A percentile compares a stretch with the other conserved stretches of the same genome.
Conservation (phyloP, 1,140 invertebrate species). For the Akabosia matsudoensis region DNA sequence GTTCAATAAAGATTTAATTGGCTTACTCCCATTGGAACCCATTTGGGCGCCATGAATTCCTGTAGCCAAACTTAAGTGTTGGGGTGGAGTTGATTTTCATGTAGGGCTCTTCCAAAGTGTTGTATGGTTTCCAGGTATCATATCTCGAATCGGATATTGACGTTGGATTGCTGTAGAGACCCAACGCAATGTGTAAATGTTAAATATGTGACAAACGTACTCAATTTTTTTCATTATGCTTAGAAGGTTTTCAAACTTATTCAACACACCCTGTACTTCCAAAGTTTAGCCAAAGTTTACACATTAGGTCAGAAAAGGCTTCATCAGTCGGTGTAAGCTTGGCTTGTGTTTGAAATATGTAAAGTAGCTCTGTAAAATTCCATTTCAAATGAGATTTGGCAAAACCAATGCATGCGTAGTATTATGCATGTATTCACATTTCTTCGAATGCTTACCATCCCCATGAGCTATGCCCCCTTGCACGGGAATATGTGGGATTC, state of each 20-base stretch:
- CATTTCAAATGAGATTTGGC: neutral
- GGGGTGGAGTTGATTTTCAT: conserved; percentile 2
- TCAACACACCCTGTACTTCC: neutral
- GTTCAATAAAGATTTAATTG: neutral
- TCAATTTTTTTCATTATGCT: no score
- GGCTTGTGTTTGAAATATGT: conserved; percentile 2
- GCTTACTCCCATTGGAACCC: neutral
- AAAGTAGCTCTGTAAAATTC: neutral
- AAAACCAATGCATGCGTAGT: neutral
- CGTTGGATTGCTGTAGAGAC: neutral
- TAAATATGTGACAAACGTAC: no score
- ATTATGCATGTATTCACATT: no score
- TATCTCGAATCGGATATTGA: neutral
- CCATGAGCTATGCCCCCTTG: neutral
- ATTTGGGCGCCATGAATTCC: conserved; percentile 2
- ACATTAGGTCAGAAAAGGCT: conserved; percentile 12
- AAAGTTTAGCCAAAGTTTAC: conserved; percentile 24
- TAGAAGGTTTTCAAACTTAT: no score
- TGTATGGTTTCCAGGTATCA: neutral
- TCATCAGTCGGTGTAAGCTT: neutral
- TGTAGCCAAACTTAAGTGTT: neutral
- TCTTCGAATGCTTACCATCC: conserved; percentile 6
- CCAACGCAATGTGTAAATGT: no score
- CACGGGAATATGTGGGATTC: neutral
- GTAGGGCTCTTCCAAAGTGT: neutral